phyloP scores from a whole-genome alignment of 2,888 invertebrate genomes.

The Cantharis lateralis region DNA sequence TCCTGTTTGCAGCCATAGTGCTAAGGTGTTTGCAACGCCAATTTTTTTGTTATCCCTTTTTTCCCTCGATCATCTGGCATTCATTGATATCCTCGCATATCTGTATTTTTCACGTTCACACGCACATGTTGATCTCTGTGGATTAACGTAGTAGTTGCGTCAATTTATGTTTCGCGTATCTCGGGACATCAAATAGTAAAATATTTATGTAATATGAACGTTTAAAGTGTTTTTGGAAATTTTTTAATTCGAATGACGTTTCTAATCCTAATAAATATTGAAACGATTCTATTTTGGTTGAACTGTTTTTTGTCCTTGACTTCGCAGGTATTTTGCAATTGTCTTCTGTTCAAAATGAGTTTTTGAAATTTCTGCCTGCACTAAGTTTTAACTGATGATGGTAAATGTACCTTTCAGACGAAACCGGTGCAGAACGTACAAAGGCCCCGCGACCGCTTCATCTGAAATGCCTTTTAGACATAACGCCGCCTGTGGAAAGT shows the following conservation, averaged over 20 bases:
- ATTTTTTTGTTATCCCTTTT: not conserved
- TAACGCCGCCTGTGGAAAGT: not conserved
- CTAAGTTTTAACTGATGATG: too few relatives aligned
- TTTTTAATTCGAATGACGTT: not conserved
- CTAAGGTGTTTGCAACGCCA: not conserved
- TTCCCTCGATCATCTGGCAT: not conserved
- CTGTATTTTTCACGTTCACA: not conserved
- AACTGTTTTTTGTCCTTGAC: not conserved
- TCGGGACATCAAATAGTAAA: not conserved
- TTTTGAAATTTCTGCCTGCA: too few relatives aligned
- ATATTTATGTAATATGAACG: not conserved
- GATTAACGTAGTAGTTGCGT: not conserved
- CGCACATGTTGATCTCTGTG: not conserved
- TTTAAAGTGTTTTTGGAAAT: not conserved
- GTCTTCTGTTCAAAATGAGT: too few relatives aligned
- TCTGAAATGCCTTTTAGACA: too few relatives aligned
- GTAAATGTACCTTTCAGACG: too few relatives aligned
- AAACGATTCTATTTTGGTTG: not conserved
- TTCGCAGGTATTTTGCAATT: too few relatives aligned
- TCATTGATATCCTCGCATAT: not conserved
- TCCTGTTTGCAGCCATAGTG: not conserved
- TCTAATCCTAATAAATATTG: not conserved
- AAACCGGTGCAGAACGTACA: too few relatives aligned
- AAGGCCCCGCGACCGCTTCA: too few relatives aligned
- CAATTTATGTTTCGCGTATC: not conserved